Evolutionary conservation across 1,140 invertebrate genomes (phyloP).

Genomic region (Tetragnatha versicolor): DNA sequence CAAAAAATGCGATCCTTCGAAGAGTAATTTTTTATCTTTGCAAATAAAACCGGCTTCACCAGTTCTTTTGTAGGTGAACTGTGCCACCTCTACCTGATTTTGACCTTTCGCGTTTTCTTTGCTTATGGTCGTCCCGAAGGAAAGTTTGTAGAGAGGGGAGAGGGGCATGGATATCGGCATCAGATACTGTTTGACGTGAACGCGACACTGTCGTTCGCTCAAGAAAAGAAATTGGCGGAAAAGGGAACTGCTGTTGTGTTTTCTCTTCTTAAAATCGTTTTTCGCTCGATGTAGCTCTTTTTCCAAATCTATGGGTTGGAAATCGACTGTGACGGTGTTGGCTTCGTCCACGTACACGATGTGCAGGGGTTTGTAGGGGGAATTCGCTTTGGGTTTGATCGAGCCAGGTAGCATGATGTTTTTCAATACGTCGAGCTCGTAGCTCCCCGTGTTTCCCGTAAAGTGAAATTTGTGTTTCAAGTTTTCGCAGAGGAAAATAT

Average conservation of each 20-base stretch:
- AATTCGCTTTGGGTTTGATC: neutral
- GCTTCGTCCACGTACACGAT: slow-evolving; percentile 26
- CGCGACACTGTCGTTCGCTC: too few relatives aligned
- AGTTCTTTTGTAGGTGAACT: neutral
- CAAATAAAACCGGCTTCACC: neutral
- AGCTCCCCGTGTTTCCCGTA: neutral
- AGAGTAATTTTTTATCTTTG: neutral
- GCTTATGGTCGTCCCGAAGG: neutral
- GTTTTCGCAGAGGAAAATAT: neutral
- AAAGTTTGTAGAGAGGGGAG: neutral
- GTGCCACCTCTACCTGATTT: neutral
- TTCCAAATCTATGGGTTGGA: too few relatives aligned
- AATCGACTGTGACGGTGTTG: neutral
- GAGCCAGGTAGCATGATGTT: neutral
- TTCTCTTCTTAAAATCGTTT: slow-evolving; percentile 8
- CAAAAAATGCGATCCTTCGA: slow-evolving; percentile 7
- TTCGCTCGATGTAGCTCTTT: neutral
- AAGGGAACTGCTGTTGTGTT: slow-evolving; percentile 5
- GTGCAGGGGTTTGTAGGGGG: neutral
- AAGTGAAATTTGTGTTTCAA: neutral
- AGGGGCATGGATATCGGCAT: neutral
- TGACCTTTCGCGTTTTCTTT: too few relatives aligned
- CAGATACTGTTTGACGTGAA: too few relatives aligned
- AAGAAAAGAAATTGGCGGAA: too few relatives aligned
- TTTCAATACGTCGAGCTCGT: neutral